phyloP scores from a whole-genome alignment of 2,888 invertebrate genomes.

The Agonopterix arenella region DNA sequence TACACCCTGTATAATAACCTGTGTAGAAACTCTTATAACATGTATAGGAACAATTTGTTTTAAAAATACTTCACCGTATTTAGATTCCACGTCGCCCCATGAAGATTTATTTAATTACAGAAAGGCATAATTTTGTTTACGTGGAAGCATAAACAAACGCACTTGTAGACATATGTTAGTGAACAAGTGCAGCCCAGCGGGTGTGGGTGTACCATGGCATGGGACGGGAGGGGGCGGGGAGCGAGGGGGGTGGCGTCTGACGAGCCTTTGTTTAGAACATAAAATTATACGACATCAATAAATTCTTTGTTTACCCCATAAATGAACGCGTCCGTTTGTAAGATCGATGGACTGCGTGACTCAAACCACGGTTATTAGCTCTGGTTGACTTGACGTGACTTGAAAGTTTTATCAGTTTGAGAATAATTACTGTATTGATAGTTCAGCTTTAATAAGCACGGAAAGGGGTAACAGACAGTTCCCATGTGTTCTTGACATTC shows the following conservation, averaged over 20 bases:
- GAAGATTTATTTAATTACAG: slow-evolving; percentile 43
- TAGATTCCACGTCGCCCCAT: slow-evolving; percentile 28
- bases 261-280: slow-evolving; percentile 73
- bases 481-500: too few species aligned
- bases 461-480: too few species aligned
- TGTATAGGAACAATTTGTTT: neutral
- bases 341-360: slow-evolving; percentile 45
- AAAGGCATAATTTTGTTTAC: slow-evolving; percentile 47
- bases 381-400: slow-evolving; percentile 2
- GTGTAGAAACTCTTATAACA: neutral
- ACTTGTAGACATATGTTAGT: slow-evolving; percentile 59
- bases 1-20: too few species aligned
- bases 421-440: neutral
- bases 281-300: slow-evolving; percentile 74
- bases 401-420: neutral
- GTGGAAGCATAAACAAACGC: slow-evolving; percentile 61
- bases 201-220: slow-evolving; percentile 21
- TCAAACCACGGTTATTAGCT: slow-evolving; percentile 20
- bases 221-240: slow-evolving; percentile 5
- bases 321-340: slow-evolving; percentile 53
- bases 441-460: neutral
- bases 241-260: slow-evolving; percentile 25
- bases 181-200: slow-evolving; percentile 64
- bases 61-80: slow-evolving; percentile 23
- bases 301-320: slow-evolving; percentile 71